Evolutionary conservation across 2,888 invertebrate species (phyloP).

Genomic region (Orgyia antiqua): DNA sequence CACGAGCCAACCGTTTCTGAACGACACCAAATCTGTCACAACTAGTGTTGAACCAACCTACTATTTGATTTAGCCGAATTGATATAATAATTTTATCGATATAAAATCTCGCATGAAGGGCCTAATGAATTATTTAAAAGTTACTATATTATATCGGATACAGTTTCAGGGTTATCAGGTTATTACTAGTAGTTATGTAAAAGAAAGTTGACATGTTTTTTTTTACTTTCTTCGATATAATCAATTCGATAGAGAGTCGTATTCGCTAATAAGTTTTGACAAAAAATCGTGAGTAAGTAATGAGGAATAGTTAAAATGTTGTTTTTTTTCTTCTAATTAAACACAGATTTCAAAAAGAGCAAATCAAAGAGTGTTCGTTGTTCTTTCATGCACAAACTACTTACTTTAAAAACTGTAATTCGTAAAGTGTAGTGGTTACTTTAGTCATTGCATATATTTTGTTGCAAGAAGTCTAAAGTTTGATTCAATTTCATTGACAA

Average conservation of each 20-base stretch:
- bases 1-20: conserved; percentile 14
- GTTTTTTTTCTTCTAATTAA: too few relatives aligned
- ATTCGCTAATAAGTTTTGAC: conserved; percentile 1
- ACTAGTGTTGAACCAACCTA: neutral
- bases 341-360: too few relatives aligned
- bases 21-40: conserved; percentile 6
- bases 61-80: conserved; percentile 14
- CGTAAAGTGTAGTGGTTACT: too few relatives aligned
- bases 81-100: conserved; percentile 6
- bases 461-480: too few relatives aligned
- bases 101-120: conserved; percentile 22
- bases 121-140: conserved; percentile 27
- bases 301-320: too few relatives aligned
- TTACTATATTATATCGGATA: conserved; percentile 25
- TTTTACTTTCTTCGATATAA: conserved; percentile 16
- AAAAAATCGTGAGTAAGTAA: neutral
- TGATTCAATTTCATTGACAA: too few relatives aligned
- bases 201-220: conserved; percentile 23
- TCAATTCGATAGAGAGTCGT: conserved; percentile 15
- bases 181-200: conserved; percentile 20
- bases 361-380: too few relatives aligned
- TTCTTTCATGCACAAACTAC: too few relatives aligned
- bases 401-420: too few relatives aligned
- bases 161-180: conserved; percentile 29
- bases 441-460: too few relatives aligned